Conservation (phyloP, 2,113 vertebrate genomes). For the Accipiter cooperii region DNA sequence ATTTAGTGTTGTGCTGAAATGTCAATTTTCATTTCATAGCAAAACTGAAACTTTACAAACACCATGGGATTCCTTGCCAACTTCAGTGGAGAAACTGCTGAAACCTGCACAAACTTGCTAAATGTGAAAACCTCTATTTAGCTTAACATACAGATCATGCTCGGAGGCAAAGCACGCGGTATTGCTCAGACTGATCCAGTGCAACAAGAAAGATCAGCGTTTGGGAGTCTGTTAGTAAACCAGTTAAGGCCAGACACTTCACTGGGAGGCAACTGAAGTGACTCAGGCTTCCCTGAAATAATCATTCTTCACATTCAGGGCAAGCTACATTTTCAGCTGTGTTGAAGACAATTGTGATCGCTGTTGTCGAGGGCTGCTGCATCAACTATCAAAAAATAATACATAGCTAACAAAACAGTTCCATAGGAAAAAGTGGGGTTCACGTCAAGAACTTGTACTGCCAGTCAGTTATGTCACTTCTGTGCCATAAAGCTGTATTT, state of each 20-base stretch:
- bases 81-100: constrained; percentile 1
- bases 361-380: neutral
- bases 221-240: neutral
- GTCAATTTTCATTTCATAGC: constrained; percentile 2
- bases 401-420: neutral
- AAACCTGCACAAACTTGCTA: neutral
- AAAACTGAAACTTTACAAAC: constrained; percentile 7
- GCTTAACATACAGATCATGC: neutral
- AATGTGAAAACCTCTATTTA: neutral
- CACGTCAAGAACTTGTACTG: neutral
- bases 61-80: neutral
- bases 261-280: neutral
- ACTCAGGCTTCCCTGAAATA: neutral
- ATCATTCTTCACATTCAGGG: neutral
- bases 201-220: neutral
- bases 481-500: neutral
- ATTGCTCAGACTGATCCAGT: neutral
- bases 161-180: neutral
- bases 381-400: neutral
- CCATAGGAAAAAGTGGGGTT: neutral
- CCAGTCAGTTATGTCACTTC: neutral
- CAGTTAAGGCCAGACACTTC: neutral
- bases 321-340: neutral
- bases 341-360: neutral
- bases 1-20: constrained; percentile 24